Evolutionary conservation across 2,113 vertebrate species (phyloP).

Genomic region (Toxotes chatareus): DNA sequence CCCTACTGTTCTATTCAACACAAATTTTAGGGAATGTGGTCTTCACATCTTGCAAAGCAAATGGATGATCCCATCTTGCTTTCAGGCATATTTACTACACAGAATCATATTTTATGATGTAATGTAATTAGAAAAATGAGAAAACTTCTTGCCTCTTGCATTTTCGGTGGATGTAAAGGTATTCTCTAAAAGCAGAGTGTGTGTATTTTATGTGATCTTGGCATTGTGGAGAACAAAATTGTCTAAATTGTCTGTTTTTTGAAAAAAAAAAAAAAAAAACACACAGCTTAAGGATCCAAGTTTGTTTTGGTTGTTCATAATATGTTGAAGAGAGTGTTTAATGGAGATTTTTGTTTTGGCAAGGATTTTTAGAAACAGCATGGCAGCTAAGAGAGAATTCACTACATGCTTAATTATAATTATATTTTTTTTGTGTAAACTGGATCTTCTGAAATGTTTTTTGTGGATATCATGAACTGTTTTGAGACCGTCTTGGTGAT

Average conservation of each 20-base stretch:
- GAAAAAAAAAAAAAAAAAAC: too few relatives aligned
- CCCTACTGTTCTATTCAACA: constrained; percentile 67
- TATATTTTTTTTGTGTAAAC: background rate
- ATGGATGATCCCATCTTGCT: constrained; percentile 2
- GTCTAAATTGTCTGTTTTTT: background rate
- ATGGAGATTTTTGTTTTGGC: background rate
- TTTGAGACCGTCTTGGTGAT: background rate
- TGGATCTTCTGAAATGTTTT: background rate
- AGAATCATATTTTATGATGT: background rate
- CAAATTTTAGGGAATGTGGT: constrained; percentile 18
- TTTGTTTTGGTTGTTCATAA: background rate
- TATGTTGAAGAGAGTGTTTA: background rate
- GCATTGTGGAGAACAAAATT: background rate
- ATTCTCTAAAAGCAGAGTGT: background rate
- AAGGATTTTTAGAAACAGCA: too few relatives aligned
- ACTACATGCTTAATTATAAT: too few relatives aligned
- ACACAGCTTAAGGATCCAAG: background rate
- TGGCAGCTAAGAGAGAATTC: too few relatives aligned
- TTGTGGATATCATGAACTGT: background rate
- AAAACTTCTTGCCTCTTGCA: background rate
- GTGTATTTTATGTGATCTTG: background rate
- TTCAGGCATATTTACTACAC: background rate
- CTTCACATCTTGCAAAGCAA: constrained; percentile 27
- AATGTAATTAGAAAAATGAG: background rate
- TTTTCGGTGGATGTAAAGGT: background rate